Evolutionary conservation across 2,797 vertebrate genomes (phyloP), one percentile per base, ranked within the genome.

Genomic region (Australoheros facetus): DNA sequence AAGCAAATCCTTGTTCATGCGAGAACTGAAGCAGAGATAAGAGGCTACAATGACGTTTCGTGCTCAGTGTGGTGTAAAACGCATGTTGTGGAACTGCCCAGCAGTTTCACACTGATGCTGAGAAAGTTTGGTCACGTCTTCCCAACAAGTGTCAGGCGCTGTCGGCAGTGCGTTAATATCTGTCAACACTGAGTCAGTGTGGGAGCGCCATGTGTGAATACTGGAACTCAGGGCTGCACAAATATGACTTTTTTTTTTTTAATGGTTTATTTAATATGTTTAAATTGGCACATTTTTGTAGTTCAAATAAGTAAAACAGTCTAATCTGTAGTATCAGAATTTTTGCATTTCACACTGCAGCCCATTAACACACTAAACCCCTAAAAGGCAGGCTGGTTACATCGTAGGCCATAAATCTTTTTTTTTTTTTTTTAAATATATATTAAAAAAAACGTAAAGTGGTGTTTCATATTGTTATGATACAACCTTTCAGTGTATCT

Each of bases 101-200:
- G 30, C 30, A 56, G 80, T 87, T 90, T 90, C 87, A 82, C 26
- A 28, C 16, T 71, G 60, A 83, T 53, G 45, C 13, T 17, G 30
- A 51, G 76, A 84, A 73, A 83, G 7, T 69, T 76, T 55, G 56
- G 48, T 86, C 81, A 66, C 51, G 48, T 53, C 69, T 71, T 51
- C 34, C 64, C 4, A 69, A 69, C 1, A 51, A 56, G 42, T 19
- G 48, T 6, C 2, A 13, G 34, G 5, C 42, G 58, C 5, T 1
- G 21, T 23, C 42, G 26, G 13, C 16, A 5, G n/a, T 60, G 42
- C 21, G 74, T 64, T 45, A 11, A 53, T 75, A 66, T 26, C 55
- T 21, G 32, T 32, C 21, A 54, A 26, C 62, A 37, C 9, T 70
- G 69, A 86, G 32, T 82, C 78, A 73, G 14, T 21, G 34, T 37